Evolutionary conservation across 2,888 invertebrate genomes (phyloP), one percentile per base, ranked within the genome.

Genomic region (Craniophora ligustri): DNA sequence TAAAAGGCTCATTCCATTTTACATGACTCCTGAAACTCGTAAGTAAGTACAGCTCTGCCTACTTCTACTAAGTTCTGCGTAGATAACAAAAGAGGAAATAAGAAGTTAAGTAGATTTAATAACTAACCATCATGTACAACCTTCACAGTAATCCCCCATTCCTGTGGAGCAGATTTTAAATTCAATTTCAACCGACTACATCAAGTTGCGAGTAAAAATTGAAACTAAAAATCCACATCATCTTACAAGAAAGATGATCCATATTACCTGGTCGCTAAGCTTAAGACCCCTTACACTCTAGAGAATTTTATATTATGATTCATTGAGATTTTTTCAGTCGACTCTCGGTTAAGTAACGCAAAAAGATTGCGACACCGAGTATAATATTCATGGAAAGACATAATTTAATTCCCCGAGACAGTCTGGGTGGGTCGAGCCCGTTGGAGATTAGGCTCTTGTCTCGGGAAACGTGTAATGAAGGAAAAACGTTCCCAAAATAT

Each of bases 371-470:
- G 82, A 85, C 85, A 82, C 80, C 84, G 76, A 79, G 84, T 92
- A 87, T 91, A 92, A 92, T 92, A 92, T 92, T 92, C 92, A 92
- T 92, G 89, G 84, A 88, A 92, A 89, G 79, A 70, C 86, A 91
- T 92, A 90, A 92, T 91, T 92, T 91, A 87, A 92, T 92, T 91
- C 86, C 18, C 57, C 48, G 79, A 84, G 88, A 90, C 89, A 86
- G 86, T 71, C 79, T 75, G 79, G 78, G 82, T 77, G 78, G 63
- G 62, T 68, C 64, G 72, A 68, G 75, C 78, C 69, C 80, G 75
- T 75, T 67, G 65, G 78, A 87, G 89, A 90, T 91, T 89, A 89
- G 83, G 76, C 78, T 84, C 83, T 85, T 87, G 87, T 88, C 86
- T 85, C 78, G 73, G 76, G 81, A 86, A 88, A 85, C 79, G 82